phyloP scores from a whole-genome alignment of 2,888 invertebrate species.

The Aethes cnicana region DNA sequence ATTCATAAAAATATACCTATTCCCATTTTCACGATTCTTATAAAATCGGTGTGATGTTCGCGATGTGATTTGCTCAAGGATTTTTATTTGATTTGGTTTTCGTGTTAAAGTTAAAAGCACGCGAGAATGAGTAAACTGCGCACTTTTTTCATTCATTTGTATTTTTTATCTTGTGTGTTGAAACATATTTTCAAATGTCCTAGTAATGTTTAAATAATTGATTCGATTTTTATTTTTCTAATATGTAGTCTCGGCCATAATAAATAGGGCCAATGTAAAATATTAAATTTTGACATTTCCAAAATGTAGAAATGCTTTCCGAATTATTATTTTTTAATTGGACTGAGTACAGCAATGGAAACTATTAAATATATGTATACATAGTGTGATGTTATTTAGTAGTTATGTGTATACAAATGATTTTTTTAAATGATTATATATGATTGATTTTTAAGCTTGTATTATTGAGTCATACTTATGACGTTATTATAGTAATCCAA shows the following conservation, averaged over 20 bases:
- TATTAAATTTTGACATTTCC: constrained; percentile 20
- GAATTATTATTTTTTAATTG: constrained; percentile 14
- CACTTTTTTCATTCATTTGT: neutral
- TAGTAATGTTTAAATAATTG: constrained; percentile 21
- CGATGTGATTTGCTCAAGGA: constrained; percentile 42
- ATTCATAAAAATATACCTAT: constrained; percentile 17
- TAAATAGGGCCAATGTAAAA: constrained; percentile 36
- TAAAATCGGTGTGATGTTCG: neutral
- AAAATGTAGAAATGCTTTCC: constrained; percentile 4
- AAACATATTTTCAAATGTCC: too few species aligned
- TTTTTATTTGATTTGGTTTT: constrained; percentile 20
- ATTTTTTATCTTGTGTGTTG: constrained; percentile 4
- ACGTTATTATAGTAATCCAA: constrained; percentile 56
- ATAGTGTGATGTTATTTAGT: constrained; percentile 40
- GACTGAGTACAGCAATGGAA: constrained; percentile 14
- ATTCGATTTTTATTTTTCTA: constrained; percentile 24
- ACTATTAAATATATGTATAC: constrained; percentile 33
- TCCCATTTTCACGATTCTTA: constrained; percentile 14
- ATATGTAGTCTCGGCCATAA: constrained; percentile 42
- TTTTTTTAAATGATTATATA: constrained; percentile 22
- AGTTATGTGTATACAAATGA: constrained; percentile 12
- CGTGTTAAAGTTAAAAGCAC: constrained; percentile 7
- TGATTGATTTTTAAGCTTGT: constrained; percentile 31
- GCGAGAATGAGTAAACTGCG: neutral
- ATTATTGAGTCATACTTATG: constrained; percentile 38